Evolutionary conservation across 2,797 vertebrate species (phyloP).

Genomic region (Eulemur coronatus): DNA sequence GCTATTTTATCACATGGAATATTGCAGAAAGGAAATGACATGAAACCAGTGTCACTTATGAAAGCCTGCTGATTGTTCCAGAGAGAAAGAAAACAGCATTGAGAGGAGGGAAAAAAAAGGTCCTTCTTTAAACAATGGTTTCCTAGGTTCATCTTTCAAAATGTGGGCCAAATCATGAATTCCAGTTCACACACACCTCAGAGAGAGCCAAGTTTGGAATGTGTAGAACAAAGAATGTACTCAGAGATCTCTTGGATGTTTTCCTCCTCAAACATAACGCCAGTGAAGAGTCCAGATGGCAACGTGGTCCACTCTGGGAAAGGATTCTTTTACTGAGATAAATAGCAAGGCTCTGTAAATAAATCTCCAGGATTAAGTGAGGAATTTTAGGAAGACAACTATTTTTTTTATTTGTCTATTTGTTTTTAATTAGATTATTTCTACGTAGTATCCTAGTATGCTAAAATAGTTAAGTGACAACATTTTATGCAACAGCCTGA

Average conservation of each 20-base stretch:
- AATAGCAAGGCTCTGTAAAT: background rate
- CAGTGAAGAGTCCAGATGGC: background rate
- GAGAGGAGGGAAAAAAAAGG: background rate
- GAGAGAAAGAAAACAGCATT: background rate
- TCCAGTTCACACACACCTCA: background rate
- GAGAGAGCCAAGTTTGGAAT: conserved; percentile 39
- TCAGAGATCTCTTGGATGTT: conserved; percentile 32
- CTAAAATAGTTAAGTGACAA: background rate
- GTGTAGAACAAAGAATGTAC: conserved; percentile 56
- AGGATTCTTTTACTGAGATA: background rate
- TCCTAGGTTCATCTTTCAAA: conserved; percentile 55
- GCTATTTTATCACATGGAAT: background rate
- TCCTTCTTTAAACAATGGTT: conserved; percentile 26
- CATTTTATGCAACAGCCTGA: background rate
- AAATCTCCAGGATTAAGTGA: background rate
- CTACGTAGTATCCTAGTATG: background rate
- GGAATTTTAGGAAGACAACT: conserved; percentile 17
- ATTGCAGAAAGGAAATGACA: background rate
- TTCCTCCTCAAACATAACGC: conserved; percentile 39
- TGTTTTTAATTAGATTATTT: conserved; percentile 16
- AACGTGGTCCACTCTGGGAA: background rate
- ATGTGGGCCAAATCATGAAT: background rate
- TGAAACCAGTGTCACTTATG: background rate
- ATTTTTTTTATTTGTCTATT: background rate
- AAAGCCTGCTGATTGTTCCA: conserved; percentile 15